Evolutionary conservation across 1,140 invertebrate species (phyloP).

Genomic region (Bombus impatiens): DNA sequence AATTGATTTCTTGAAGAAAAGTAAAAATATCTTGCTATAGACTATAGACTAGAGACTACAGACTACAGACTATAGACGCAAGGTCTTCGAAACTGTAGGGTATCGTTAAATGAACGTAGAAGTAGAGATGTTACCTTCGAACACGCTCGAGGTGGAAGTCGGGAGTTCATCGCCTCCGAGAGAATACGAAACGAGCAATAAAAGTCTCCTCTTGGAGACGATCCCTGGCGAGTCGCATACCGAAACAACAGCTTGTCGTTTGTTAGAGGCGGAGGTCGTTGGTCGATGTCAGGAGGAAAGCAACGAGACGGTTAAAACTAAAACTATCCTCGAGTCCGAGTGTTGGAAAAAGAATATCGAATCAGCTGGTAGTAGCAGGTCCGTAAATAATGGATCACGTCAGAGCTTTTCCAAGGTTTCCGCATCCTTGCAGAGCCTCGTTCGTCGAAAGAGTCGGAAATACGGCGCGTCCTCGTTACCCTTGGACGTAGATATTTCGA

Average conservation of each 20-base stretch:
- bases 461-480: constrained; percentile 51
- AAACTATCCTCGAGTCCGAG: constrained; percentile 41
- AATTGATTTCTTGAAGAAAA: constrained; percentile 22
- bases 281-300: constrained; percentile 35
- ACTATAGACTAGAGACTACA: no score
- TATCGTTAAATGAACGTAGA: constrained; percentile 8
- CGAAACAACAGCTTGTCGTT: constrained; percentile 27
- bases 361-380: constrained; percentile 28
- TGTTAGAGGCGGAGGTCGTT: constrained; percentile 29
- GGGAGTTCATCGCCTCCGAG: constrained; percentile 24
- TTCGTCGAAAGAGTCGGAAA: constrained; percentile 48
- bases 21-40: background rate
- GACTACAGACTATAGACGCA: background rate
- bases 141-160: constrained; percentile 39
- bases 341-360: constrained; percentile 39
- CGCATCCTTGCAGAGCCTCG: constrained; percentile 56
- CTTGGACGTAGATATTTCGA: constrained; percentile 49
- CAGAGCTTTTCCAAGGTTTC: constrained; percentile 56
- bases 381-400: constrained; percentile 22
- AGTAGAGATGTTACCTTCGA: constrained; percentile 47
- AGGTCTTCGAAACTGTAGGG: background rate
- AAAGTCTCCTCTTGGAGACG: constrained; percentile 35
- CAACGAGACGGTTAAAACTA: constrained; percentile 41
- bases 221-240: constrained; percentile 39
- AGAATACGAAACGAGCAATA: constrained; percentile 26